Percentiles rank a stretch among this genome's conserved stretches.
phyloP scores from a whole-genome alignment of 2,797 vertebrate species.

The Galaxias olidus region DNA sequence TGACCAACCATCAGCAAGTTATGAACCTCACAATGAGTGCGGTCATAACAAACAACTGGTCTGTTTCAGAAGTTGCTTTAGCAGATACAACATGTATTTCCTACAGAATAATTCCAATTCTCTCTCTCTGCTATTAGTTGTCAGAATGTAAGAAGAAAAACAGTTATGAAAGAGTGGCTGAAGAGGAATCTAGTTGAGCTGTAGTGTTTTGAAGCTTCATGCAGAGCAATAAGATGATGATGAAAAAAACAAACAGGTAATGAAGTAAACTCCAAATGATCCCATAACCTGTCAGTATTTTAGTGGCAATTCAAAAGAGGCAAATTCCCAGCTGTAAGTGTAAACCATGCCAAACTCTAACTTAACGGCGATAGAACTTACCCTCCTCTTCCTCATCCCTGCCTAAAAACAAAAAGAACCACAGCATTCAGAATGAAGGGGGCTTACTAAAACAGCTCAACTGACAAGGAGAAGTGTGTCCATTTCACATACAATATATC shows the following conservation, averaged over 20 bases:
- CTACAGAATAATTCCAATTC: background rate
- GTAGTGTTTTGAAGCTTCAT: background rate
- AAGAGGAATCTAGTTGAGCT: background rate
- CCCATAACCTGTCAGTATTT: constrained; percentile 2
- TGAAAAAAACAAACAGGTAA: background rate
- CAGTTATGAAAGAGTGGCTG: background rate
- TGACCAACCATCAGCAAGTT: constrained; percentile 3
- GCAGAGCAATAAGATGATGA: background rate
- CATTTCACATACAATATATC: too few species aligned
- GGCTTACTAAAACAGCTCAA: background rate
- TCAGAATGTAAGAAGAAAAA: background rate
- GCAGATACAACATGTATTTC: background rate
- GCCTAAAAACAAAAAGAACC: constrained; percentile 50
- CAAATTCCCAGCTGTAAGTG: constrained; percentile 13
- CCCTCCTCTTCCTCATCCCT: constrained; percentile 53
- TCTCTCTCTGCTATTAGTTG: background rate
- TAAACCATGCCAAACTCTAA: background rate
- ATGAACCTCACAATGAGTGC: background rate
- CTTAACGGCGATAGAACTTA: constrained; percentile 49
- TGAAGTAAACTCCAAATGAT: constrained; percentile 19
- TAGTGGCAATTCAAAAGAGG: constrained; percentile 26
- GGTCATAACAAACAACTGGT: background rate
- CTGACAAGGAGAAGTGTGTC: too few species aligned
- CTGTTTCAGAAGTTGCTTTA: background rate
- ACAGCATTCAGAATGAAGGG: constrained; percentile 4